Conservation (phyloP, 2,888 invertebrate species). For the Drosophila eohydei region DNA sequence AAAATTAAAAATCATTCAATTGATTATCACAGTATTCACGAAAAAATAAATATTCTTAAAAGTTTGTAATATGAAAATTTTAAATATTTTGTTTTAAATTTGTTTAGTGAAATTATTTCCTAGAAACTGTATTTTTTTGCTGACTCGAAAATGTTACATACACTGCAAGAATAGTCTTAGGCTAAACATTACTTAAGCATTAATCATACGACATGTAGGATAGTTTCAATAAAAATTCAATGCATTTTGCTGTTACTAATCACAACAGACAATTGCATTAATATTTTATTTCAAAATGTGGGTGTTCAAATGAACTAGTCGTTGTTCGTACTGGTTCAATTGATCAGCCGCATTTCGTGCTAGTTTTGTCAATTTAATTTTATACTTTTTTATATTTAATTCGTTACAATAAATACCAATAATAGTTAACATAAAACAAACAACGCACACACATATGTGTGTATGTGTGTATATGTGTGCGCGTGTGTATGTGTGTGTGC, state of each 20-base stretch:
- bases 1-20: constrained; percentile 82
- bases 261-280: constrained; percentile 25
- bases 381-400: constrained; percentile 10
- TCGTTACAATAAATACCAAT: constrained; percentile 71
- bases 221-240: constrained; percentile 32
- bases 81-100: constrained; percentile 14
- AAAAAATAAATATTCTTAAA: constrained; percentile 81
- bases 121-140: constrained; percentile 57
- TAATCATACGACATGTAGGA: constrained; percentile 56
- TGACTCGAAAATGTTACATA: constrained; percentile 44
- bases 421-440: constrained; percentile 80
- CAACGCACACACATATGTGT: constrained; percentile 22
- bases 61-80: constrained; percentile 41
- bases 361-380: neutral
- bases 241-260: constrained; percentile 6
- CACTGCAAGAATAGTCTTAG: constrained; percentile 18
- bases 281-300: constrained; percentile 37
- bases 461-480: constrained; percentile 21
- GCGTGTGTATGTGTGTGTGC: constrained; percentile 22
- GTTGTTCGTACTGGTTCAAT: constrained; percentile 28
- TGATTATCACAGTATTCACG: constrained; percentile 84
- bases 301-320: constrained; percentile 52
- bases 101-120: constrained; percentile 59
- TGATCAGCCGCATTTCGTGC: constrained; percentile 53
- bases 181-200: constrained; percentile 57